Evolutionary conservation across 2,888 invertebrate genomes (phyloP).

Genomic region (Kuschelorhynchus macadamiae): DNA sequence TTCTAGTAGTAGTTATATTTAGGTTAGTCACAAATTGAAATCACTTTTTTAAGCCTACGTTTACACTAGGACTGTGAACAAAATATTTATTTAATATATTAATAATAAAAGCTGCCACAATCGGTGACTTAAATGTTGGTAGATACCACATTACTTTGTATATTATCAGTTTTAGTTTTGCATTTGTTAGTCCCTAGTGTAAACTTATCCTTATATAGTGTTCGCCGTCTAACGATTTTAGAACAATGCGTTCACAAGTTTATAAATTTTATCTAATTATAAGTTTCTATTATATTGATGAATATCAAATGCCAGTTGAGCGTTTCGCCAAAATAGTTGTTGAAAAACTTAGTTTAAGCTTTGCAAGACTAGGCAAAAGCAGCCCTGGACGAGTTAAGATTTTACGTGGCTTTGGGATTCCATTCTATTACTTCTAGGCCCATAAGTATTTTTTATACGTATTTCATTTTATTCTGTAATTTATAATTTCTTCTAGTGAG

Average conservation of each 20-base stretch:
- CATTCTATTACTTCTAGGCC: too few species aligned
- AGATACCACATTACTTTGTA: too few species aligned
- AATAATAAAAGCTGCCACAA: too few species aligned
- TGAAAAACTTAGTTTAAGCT: slow-evolving; percentile 68
- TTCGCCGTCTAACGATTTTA: slow-evolving; percentile 65
- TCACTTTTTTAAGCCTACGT: slow-evolving; percentile 27
- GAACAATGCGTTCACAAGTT: slow-evolving; percentile 66
- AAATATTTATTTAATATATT: background rate
- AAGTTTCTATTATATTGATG: slow-evolving; percentile 65
- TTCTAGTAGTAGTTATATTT: slow-evolving; percentile 62
- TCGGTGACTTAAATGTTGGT: too few species aligned
- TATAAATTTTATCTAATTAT: slow-evolving; percentile 68
- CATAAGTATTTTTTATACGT: too few species aligned
- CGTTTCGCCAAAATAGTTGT: slow-evolving; percentile 68
- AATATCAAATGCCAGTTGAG: slow-evolving; percentile 64
- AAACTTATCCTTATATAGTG: slow-evolving; percentile 17
- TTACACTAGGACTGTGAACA: slow-evolving; percentile 12
- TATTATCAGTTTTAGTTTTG: too few species aligned
- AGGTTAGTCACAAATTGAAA: slow-evolving; percentile 56
- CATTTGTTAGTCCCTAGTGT: too few species aligned
- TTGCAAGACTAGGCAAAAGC: slow-evolving; percentile 61
- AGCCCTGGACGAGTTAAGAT: slow-evolving; percentile 58
- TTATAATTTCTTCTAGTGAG: too few species aligned
- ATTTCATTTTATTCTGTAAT: too few species aligned
- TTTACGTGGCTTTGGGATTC: too few species aligned